These are phyloP conservation scores for Drosophila obscura DNA, from an alignment of 1,140 invertebrate species.

Conservation along the genomic window DNA sequence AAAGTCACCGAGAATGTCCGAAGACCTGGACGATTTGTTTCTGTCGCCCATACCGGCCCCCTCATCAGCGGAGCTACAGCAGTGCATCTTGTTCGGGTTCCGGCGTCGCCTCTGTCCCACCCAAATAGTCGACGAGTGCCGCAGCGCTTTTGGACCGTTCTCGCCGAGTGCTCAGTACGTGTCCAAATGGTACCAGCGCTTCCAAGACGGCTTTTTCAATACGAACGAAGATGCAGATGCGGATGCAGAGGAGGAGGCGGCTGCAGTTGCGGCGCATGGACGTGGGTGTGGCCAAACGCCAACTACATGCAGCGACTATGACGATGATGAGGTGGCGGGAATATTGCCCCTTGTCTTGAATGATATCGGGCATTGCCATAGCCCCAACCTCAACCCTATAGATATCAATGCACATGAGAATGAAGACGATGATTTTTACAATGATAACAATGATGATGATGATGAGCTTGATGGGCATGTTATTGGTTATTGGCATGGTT, in stretches of 20 bases:
- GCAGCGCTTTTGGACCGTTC: constrained; percentile 68
- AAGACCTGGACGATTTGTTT: constrained; percentile 74
- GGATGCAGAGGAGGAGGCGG: background rate
- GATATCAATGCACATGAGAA: constrained; percentile 16
- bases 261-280: constrained; percentile 4
- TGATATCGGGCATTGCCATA: constrained; percentile 10
- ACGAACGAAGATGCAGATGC: constrained; percentile 60
- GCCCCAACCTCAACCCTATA: constrained; percentile 1
- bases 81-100: constrained; percentile 74
- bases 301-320: constrained; percentile 69
- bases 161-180: constrained; percentile 69
- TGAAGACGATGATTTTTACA: constrained; percentile 33
- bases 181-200: constrained; percentile 68
- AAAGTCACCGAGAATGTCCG: constrained; percentile 61
- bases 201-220: constrained; percentile 65
- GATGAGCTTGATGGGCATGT: constrained; percentile 59
- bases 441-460: constrained; percentile 39
- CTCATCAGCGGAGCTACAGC: constrained; percentile 64
- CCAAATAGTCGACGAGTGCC: constrained; percentile 70
- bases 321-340: constrained; percentile 37
- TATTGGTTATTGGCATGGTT: constrained; percentile 77
- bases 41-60: constrained; percentile 72
- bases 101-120: constrained; percentile 66
- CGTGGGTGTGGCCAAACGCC: constrained; percentile 55
- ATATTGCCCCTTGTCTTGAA: constrained; percentile 40